Evolutionary conservation across 1,140 invertebrate species (phyloP), one percentile per base, ranked within the genome.

Genomic region (Phthorimaea operculella): DNA sequence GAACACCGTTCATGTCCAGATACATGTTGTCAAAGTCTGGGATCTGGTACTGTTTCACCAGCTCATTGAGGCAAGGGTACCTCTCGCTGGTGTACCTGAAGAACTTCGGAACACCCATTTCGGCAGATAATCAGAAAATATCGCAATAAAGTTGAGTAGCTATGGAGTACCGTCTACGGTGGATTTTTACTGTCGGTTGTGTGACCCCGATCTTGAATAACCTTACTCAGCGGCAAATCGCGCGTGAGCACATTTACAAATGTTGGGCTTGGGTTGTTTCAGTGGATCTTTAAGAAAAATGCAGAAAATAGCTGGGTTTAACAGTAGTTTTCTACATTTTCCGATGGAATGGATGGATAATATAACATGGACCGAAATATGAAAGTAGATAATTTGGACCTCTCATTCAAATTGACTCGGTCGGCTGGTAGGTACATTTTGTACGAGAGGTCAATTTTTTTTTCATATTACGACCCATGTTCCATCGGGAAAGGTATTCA

Each of bases 1-100:
- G n/a, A n/a, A n/a, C n/a, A 14, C 97, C 97, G 87, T 99, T 99
- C 95, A 98, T 95, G 70, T 97, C 96, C 66, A 98, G 86, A 80
- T 98, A 99, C 67, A 99, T 89, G 86, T 98, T 98, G 85, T 99
- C 97, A 88, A 98, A 98, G 73, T 97, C 95, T 14, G 97, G 96
- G 73, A 98, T 94, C 96, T 98, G 94, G 87, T 97, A 92, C 81
- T 98, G 96, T 77, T 94, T 94, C 1, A 98, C 91, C 66, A 95
- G 88, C 87, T 98, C 96, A 72, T 93, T 96, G 9, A 99, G 87
- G 86, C 96, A 98, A 28, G 97, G 97, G 89, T 99, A 99, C 55
- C 98, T 89, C 86, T 99, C 97, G 76, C 94, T 97, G 57, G 98
- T 97, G 88, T 96, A 99, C 72, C 96, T 89, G 78, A 97, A 98